Base-by-base conservation (phyloP, 1,140 invertebrate genomes). In the Trichonephila clavipes region DNA sequence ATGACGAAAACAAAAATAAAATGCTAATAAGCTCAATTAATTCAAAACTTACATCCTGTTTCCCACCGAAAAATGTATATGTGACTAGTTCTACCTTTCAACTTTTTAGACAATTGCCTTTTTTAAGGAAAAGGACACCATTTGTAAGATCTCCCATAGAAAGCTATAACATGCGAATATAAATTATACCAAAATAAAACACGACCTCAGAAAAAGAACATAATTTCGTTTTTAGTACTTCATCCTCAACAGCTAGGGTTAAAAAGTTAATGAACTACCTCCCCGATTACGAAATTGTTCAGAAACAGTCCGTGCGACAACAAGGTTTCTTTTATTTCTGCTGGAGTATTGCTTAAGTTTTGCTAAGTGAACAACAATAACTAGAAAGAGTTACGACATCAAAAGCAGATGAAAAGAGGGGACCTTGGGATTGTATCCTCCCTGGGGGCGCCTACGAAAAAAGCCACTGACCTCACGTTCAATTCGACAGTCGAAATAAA, bases 231-330 rank as follows among this genome's bases (percentile, higher is more conserved):
- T 86, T 86, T 62, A 61, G n/a, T 64, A 86, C 16, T 86, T 86
- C 24, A 40, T 34, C 28, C 28, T 40, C 5, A 16, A 28, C 14
- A 86, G 58, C 3, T 61, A 24, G n/a, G 58, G 28, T 12, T 58
- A 86, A 86, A 86, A 59, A 86, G 58, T 61, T 86, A 86, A 62
- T 86, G 85, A 61, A 61, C 51, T 62, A 51, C 12, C n/a, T 51
- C 58, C 34, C 82, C 82, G 82, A 86, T 34, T 86, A 24, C n/a
- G 59, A 86, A 62, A 86, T 61, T 19, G 5, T 51, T 14, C 58
- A 86, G 14, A 14, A 44, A 24, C 21, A 28, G 19, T 88, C 40
- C 16, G n/a, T 34, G 72, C 16, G 72, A 77, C 28, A 19, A 88
- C 34, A 88, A 88, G 16, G 87, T 69, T 88, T 40, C 62, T 88